A percentile compares a stretch with the other conserved stretches of the same genome.
These are phyloP conservation scores for Heteromyza rotundicornis DNA, from an alignment of 2,888 invertebrate species.

Conservation along the genomic window DNA sequence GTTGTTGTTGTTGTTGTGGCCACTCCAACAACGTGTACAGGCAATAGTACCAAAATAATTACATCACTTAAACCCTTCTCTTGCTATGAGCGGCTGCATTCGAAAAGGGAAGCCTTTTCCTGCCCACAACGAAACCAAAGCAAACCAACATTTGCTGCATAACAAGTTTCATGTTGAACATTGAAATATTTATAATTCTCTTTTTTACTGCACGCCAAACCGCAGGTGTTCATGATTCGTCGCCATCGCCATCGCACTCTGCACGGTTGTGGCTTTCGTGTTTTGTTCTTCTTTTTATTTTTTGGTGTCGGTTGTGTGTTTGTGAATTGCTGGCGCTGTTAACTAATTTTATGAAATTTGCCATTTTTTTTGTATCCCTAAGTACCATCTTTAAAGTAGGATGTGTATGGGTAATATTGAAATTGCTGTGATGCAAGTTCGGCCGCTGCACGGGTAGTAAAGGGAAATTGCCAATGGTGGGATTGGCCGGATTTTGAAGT, in stretches of 20 bases:
- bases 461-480: no score
- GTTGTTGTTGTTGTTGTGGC: not conserved
- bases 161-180: conserved; percentile 8
- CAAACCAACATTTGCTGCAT: conserved; percentile 9
- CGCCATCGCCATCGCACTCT: no score
- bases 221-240: no score
- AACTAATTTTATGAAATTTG: conserved; percentile 12
- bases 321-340: not conserved
- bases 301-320: not conserved
- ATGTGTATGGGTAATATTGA: not conserved
- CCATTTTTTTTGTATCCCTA: not conserved
- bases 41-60: not conserved
- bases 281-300: not conserved
- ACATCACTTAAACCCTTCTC: conserved; percentile 1
- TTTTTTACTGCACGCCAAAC: no score
- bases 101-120: not conserved
- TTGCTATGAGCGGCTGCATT: no score
- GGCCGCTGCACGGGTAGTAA: no score
- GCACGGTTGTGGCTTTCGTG: no score
- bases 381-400: not conserved
- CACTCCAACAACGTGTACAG: not conserved
- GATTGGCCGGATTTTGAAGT: no score
- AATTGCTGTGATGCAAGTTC: no score
- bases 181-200: no score
- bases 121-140: conserved; percentile 1